These are phyloP conservation scores for Seladonia tumulorum DNA, from an alignment of 2,888 invertebrate genomes.

Conservation along the genomic window DNA sequence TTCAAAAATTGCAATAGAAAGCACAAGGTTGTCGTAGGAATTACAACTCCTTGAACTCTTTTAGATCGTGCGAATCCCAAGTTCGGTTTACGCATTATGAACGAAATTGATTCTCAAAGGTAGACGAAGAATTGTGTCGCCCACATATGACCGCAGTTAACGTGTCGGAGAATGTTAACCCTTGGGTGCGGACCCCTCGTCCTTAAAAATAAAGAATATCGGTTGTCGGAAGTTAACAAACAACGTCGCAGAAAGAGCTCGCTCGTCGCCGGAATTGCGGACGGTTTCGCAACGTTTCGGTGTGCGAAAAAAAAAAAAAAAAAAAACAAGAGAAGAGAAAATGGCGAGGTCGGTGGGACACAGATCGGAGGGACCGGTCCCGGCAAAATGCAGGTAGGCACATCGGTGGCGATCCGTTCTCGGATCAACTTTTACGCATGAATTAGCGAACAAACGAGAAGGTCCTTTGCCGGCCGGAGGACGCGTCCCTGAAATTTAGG, in stretches of 20 bases:
- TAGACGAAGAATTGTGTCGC: no score
- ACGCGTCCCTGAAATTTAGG: constrained; percentile 73
- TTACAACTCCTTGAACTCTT: no score
- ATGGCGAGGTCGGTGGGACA: background rate
- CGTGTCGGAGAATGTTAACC: no score
- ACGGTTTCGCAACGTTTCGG: background rate
- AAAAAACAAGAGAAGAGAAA: background rate
- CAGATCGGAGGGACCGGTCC: background rate
- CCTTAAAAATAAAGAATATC: no score
- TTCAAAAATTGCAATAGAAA: no score
- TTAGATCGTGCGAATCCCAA: no score
- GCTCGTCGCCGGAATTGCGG: background rate
- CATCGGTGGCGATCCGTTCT: constrained; percentile 14
- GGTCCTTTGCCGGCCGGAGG: constrained; percentile 58
- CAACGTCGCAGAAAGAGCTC: background rate
- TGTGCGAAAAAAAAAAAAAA: background rate
- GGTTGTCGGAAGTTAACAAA: no score
- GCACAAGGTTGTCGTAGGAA: no score
- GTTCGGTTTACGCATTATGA: no score
- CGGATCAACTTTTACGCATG: constrained; percentile 59
- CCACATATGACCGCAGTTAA: no score
- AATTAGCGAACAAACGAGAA: constrained; percentile 62
- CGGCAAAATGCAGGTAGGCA: constrained; percentile 20
- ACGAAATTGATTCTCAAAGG: no score
- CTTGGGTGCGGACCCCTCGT: no score